Evolutionary conservation across 2,888 invertebrate genomes (phyloP), one percentile per base, ranked within the genome.

Genomic region (Mesorhabditis sp.): DNA sequence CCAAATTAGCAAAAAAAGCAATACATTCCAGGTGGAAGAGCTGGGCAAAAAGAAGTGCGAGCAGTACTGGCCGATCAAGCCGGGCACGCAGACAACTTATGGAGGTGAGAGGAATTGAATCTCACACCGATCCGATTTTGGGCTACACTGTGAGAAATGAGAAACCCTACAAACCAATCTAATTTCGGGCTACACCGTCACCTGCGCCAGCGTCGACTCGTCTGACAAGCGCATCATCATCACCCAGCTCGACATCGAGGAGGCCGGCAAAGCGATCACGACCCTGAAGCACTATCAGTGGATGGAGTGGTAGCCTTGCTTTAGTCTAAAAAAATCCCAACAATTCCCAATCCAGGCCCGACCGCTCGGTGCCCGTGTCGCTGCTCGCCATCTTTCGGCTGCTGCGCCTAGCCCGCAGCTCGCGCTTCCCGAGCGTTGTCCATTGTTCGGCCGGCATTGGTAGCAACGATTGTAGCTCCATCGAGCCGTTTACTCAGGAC

Each of bases 261-360:
- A 50, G 10, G n/a, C 7, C 10, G 58, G 58, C 58, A 50, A 50
- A 50, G 58, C 7, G 61, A 6, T 67, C 61, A 13, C 44, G 7
- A n/a, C 43, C 43, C 66, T 71, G 42, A 62, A 28, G 42, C 71
- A 71, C 10, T 68, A 69, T 50, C 71, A 71, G 28, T 71, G 71
- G 71, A 67, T 50, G 41, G 66, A 45, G 4, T 71, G 71, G 71
- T 68, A 63, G 41, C 44, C 28, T 43, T 42, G 43, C 58, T 50
- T 43, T 10, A 43, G 58, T 43, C 43, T 44, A 43, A 13, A 43
- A 13, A 28, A 28, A 28, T 28, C 28, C 28, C 28, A 28, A 28
- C 28, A 28, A 28, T 28, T 28, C 28, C 28, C 10, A 13, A 42
- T 66, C 15, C 43, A 71, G 72, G 72, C 74, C 74, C 6, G 74